Evolutionary conservation across 1,140 invertebrate genomes (phyloP), one percentile per base, ranked within the genome.

Genomic region (Psilanteris sp.): DNA sequence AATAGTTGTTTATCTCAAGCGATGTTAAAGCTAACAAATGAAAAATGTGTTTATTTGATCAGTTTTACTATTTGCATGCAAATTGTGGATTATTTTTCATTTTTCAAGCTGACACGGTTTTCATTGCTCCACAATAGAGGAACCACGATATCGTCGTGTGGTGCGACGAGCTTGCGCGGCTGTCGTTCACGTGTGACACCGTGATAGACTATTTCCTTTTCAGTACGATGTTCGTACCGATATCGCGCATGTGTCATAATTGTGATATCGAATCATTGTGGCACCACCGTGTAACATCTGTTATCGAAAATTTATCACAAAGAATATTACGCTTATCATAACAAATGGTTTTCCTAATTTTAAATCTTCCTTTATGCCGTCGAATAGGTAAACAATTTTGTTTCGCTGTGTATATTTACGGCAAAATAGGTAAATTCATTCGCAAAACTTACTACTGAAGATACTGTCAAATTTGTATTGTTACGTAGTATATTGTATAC

Each of bases 121-220:
- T n/a, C 54, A 44, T 57, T 57, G 54, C 44, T 34, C 34, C 11
- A 16, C 54, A 14, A 41, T 55, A 41, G 44, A 57, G 37, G 44
- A 43, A 43, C 27, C 27, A 7, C 16, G 39, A 14, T 57, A 43
- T 44, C 39, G 27, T 9, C 3, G 44, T 55, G 24, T 10, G 36
- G 41, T 14, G 11, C 34, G 14, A 27, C 14, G 34, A 20, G 26
- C 26, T n/a, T 11, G 9, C 36, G 16, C 5, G n/a, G 26, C 26
- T 55, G 52, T 55, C 36, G 36, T 55, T 55, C 52, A 55, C 24
- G 36, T 55, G 52, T 41, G 52, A 55, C 36, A 55, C 24, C n/a
- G 24, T 55, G 52, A 55, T 55, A 55, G 52, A 55, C 52, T 55
- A 32, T 55, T 55, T 55, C 52, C 52, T 55, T 32, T 55, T 55